Percentiles rank a stretch among this genome's conserved stretches.
Evolutionary conservation across 37 sponge, comb jelly and placozoan genomes (phyloP).

Genomic region (Chondrosia reniformis): DNA sequence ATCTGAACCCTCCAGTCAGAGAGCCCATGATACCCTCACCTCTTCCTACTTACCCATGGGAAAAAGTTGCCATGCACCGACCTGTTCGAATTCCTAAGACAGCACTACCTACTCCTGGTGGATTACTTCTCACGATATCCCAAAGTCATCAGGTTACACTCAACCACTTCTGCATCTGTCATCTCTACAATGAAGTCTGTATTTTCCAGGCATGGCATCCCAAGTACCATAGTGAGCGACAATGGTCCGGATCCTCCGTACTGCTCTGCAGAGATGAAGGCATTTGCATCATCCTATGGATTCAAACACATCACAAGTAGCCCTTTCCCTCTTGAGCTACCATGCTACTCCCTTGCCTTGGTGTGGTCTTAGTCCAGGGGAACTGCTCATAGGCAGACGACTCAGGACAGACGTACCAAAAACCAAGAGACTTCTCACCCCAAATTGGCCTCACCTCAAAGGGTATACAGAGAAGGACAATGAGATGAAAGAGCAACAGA

Average conservation of each 20-base stretch:
- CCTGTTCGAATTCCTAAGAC: neutral
- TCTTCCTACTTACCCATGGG: neutral
- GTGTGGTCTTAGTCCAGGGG: constrained; percentile 15
- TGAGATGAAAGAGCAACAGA: neutral
- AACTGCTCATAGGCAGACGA: neutral
- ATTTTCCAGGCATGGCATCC: constrained; percentile 62
- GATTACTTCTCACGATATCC: constrained; percentile 5
- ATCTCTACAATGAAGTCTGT: constrained; percentile 21
- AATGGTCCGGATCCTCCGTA: constrained; percentile 70
- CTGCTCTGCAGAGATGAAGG: constrained; percentile 7
- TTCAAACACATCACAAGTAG: constrained; percentile 46
- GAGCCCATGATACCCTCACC: neutral
- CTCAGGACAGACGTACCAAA: constrained; percentile 13
- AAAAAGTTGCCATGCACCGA: neutral
- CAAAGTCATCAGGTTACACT: neutral
- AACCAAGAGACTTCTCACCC: neutral
- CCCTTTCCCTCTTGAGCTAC: constrained; percentile 29
- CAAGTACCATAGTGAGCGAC: constrained; percentile 35
- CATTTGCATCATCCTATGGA: constrained; percentile 39
- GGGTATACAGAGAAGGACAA: neutral
- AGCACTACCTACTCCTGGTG: neutral
- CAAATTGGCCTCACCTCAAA: constrained; percentile 8
- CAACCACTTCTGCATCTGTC: neutral
- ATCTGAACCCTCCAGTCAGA: neutral
- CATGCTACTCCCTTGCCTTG: constrained; percentile 16